phyloP scores from a whole-genome alignment of 2,888 invertebrate species.

The Synergus itoensis region DNA sequence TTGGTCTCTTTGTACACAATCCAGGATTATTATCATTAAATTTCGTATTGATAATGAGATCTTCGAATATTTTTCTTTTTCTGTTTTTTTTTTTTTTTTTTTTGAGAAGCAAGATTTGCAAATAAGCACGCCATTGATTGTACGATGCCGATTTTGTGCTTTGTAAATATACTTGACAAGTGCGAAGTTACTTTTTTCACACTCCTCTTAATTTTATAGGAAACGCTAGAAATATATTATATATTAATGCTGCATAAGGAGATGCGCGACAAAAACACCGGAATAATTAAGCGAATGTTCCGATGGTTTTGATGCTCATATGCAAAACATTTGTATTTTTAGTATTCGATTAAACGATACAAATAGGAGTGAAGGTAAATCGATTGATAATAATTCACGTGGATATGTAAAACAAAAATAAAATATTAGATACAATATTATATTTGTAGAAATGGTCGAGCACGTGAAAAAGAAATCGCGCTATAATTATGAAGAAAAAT shows the following conservation, averaged over 20 bases:
- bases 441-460: constrained; percentile 75
- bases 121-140: constrained; percentile 38
- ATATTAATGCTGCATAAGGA: constrained; percentile 50
- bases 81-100: not conserved
- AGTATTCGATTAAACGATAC: constrained; percentile 75
- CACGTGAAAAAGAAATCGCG: constrained; percentile 72
- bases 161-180: constrained; percentile 51
- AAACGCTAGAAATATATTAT: constrained; percentile 67
- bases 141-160: constrained; percentile 52
- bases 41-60: not conserved
- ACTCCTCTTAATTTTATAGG: constrained; percentile 73
- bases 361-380: constrained; percentile 72
- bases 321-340: constrained; percentile 76
- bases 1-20: not conserved
- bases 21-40: constrained; percentile 10
- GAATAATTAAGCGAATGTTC: constrained; percentile 51
- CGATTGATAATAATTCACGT: constrained; percentile 74
- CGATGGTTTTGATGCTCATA: constrained; percentile 64
- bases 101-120: constrained; percentile 28
- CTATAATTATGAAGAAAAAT: constrained; percentile 74
- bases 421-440: constrained; percentile 75
- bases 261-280: constrained; percentile 43
- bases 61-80: not conserved
- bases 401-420: constrained; percentile 71
- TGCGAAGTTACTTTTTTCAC: constrained; percentile 59